Evolutionary conservation across 2,888 invertebrate genomes (phyloP), one percentile per base, ranked within the genome.

Genomic region (Xestia ashworthii): DNA sequence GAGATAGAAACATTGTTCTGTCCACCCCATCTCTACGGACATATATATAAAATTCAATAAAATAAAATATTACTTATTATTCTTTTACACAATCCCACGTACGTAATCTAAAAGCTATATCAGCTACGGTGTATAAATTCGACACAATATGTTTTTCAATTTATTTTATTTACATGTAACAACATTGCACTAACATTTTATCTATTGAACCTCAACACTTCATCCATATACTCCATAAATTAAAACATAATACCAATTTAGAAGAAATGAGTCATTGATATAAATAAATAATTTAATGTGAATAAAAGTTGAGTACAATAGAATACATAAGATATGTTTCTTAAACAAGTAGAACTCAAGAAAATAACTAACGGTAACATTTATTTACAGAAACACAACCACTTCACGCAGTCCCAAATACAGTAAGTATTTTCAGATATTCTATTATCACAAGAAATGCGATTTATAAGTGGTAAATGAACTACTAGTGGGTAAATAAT

Each of bases 401-500:
- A 89, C 88, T 80, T 89, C 86, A 83, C 84, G 89, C 72, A 82
- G 76, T 81, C 64, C 70, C 76, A 66, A 81, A 83, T 79, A 76
- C 70, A 82, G 9, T 38, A 79, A 68, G 77, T 85, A 79, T 84
- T 71, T 74, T 74, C 78, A 87, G 89, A 89, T 88, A 90, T 87
- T 87, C 89, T 90, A 90, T 91, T 93, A 94, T 94, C 94, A 94
- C 94, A 94, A 92, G 91, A 92, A 93, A 92, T 93, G 92, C 89
- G 84, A 90, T 88, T 85, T 87, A 78, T 81, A 76, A 79, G 84
- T 87, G 81, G 82, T 81, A 78, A 82, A 84, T 83, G 78, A 87
- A 88, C 79, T 82, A 85, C 80, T 84, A 76, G 77, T 86, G 78
- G 73, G 81, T 78, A 87, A 87, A 85, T 84, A 86, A 86, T 85